Base-by-base conservation (phyloP, 2,888 invertebrate species). In the Xestia rhomboidea region DNA sequence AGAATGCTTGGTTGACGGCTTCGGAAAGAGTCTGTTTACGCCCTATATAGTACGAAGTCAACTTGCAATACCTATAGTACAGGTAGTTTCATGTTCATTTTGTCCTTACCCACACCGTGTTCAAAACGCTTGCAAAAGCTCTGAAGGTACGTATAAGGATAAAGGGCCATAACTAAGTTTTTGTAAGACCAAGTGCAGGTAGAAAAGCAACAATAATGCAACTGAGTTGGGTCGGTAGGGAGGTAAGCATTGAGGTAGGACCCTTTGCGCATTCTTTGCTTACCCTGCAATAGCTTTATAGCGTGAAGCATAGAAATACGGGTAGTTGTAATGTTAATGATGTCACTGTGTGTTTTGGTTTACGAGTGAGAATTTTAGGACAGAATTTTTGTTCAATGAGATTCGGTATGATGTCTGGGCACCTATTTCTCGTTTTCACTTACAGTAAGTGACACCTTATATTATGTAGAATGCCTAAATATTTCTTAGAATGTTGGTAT, bases 101-200 rank as follows among this genome's bases (percentile, higher is more conserved):
- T 62, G 73, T 15, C n/a, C 60, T 34, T 18, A 38, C 10, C 54
- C 41, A 34, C 54, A 77, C 51, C 27, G 15, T 27, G 27, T 21
- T 8, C 0, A 30, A 1, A 82, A 49, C 38, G 51, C 27, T 68
- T 57, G 68, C 68, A 27, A 72, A 62, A 62, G 38, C 62, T 60
- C 44, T 1, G 41, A 81, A 80, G 81, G 68, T 62, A 13, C 62
- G 70, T 27, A 0, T 44, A 44, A 41, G 49, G 24, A 66, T 72
- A 75, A 74, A 69, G 68, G 44, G 13, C 15, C 57, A 1, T 38
- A 27, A 6, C 46, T n/a, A 13, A 38, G 27, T 74, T 72, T 79
- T 80, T 80, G 44, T 75, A 7, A 13, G 5, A 24, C 21, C n/a
- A 27, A 60, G 11, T 46, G 75, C 83, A 83, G 83, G 85, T 83